Base-by-base conservation (phyloP, 2,797 vertebrate species). In the Euphonia xanthogaster region DNA sequence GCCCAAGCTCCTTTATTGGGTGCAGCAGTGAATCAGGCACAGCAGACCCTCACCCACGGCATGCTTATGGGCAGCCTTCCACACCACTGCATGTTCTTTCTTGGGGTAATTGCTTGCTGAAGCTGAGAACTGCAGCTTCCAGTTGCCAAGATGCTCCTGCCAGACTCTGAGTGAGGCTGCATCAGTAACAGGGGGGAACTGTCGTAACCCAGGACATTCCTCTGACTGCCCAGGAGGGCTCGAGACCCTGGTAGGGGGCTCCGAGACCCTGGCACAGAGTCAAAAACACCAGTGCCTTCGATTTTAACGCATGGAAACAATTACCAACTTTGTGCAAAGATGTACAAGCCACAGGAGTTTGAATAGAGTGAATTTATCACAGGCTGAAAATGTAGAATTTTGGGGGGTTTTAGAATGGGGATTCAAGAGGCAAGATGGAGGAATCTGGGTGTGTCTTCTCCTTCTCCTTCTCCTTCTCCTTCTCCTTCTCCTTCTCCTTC, bases 81-180 rank as follows among this genome's bases (percentile, higher is more conserved):
- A 47, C 3, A 0, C 45, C 65, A 60, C 1, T 42, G 18, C 63
- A 10, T 1, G 1, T 6, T 53, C 39, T 45, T 62, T 51, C 20
- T 48, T 35, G 24, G 67, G 57, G 17, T 2, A n/a, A 54, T 53
- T 68, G 37, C 25, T 47, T 54, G 4, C 1, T 50, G 60, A 58
- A 86, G 61, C 65, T 80, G 78, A 33, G 68, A 89, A 58, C 62
- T 62, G 62, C 37, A 75, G n/a, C 58, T 91, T 66, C 35, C 62
- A 16, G 8, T 19, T 71, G 78, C 81, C n/a, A n/a, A 28, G 68
- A 31, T 7, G 16, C 21, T 18, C 68, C 78, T 93, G 88, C 72
- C 93, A 74, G 68, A 28, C 47, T 80, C 78, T 39, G 57, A 89
- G 54, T 0, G 6, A 75, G 21, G 33, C 35, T 77, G 54, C 15